These are phyloP conservation scores for Apteryx owenii DNA, from an alignment of 2,113 vertebrate species.

Conservation along the genomic window DNA sequence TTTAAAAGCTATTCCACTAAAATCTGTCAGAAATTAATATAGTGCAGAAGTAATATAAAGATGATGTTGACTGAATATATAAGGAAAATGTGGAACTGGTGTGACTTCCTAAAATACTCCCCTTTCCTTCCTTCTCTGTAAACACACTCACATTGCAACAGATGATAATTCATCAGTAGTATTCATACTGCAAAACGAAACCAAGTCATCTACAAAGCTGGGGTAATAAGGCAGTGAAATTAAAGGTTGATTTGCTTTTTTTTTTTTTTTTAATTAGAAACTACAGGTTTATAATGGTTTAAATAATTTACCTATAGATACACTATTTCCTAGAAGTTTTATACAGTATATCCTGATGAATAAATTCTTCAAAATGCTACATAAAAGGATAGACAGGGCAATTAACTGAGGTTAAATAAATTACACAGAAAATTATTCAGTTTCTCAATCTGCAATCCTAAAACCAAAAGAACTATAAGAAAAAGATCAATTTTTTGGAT, in stretches of 20 bases:
- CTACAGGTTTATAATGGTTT: background rate
- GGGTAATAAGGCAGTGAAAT: background rate
- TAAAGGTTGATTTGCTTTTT: background rate
- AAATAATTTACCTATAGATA: background rate
- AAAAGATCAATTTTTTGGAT: background rate
- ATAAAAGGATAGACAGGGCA: background rate
- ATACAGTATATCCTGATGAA: background rate
- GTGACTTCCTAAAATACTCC: background rate
- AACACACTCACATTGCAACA: background rate
- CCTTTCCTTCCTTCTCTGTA: background rate
- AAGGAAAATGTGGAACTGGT: background rate
- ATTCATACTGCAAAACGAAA: background rate
- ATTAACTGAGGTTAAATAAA: background rate
- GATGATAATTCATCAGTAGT: background rate
- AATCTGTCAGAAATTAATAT: background rate
- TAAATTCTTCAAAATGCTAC: accelerated
- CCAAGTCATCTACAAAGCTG: accelerated
- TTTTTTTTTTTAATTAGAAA: background rate
- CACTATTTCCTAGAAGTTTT: background rate
- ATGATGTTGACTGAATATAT: accelerated
- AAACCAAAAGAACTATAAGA: background rate
- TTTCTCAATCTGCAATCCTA: background rate
- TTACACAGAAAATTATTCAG: background rate
- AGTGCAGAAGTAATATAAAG: background rate
- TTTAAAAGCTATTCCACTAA: background rate